These are phyloP conservation scores for Epinotia demarniana DNA, from an alignment of 2,888 invertebrate genomes.

Conservation along the genomic window DNA sequence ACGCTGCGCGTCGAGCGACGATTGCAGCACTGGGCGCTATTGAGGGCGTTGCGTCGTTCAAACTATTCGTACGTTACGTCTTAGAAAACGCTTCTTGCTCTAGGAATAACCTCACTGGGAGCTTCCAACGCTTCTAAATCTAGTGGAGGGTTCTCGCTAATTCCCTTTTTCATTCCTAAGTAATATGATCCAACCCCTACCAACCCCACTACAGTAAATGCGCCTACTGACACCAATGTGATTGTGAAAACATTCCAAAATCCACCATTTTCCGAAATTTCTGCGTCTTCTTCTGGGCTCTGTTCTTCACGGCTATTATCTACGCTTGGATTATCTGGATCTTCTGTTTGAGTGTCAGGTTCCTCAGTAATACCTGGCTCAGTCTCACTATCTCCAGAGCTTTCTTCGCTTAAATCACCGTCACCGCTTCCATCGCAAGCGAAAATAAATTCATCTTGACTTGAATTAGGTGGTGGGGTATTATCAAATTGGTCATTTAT, in stretches of 20 bases:
- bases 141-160: slow-evolving; percentile 29
- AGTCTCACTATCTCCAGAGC: slow-evolving; percentile 16
- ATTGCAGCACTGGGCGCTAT: too few relatives aligned
- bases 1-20: too few relatives aligned
- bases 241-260: slow-evolving; percentile 56
- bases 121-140: slow-evolving; percentile 50
- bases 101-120: slow-evolving; percentile 48
- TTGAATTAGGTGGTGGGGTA: neutral
- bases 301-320: slow-evolving; percentile 10
- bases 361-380: slow-evolving; percentile 8
- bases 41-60: too few relatives aligned
- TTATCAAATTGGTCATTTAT: neutral
- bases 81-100: slow-evolving; percentile 38
- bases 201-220: slow-evolving; percentile 48
- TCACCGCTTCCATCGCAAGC: slow-evolving; percentile 34
- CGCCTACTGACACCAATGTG: slow-evolving; percentile 51
- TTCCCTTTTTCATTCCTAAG: slow-evolving; percentile 50
- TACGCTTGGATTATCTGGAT: neutral
- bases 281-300: slow-evolving; percentile 12
- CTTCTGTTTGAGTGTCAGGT: neutral
- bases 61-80: slow-evolving; percentile 30
- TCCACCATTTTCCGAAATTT: slow-evolving; percentile 10
- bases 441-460: slow-evolving; percentile 9
- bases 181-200: slow-evolving; percentile 54
- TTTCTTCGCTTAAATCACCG: slow-evolving; percentile 21